These are phyloP conservation scores for Malachius bipustulatus DNA, from an alignment of 2,888 invertebrate species.

Conservation along the genomic window DNA sequence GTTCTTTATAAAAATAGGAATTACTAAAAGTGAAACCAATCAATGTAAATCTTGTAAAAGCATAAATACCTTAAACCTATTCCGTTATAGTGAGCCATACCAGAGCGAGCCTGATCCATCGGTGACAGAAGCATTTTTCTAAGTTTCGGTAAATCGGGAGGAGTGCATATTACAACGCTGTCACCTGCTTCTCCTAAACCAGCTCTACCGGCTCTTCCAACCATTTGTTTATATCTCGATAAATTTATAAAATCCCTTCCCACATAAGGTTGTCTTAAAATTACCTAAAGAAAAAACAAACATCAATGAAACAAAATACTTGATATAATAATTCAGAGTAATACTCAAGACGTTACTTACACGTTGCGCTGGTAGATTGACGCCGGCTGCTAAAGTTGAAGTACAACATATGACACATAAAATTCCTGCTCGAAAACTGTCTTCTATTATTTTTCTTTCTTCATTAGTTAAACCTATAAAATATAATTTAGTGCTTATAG, in stretches of 20 bases:
- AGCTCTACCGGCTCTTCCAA: conserved; percentile 85
- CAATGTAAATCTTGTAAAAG: too few relatives aligned
- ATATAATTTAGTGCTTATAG: too few relatives aligned
- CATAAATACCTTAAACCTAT: conserved; percentile 43
- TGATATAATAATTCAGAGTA: too few relatives aligned
- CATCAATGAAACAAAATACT: too few relatives aligned
- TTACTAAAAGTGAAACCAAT: too few relatives aligned
- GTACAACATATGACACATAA: conserved; percentile 87
- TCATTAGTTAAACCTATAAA: conserved; percentile 65
- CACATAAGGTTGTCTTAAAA: conserved; percentile 74
- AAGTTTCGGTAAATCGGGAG: conserved; percentile 46
- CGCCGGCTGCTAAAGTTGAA: conserved; percentile 94
- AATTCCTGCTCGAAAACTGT: conserved; percentile 69
- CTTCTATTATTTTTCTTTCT: conserved; percentile 76
- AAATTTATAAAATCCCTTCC: conserved; percentile 62
- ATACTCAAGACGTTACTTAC: conserved; percentile 32
- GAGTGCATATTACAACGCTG: conserved; percentile 70
- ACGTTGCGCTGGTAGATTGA: conserved; percentile 87
- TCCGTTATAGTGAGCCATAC: conserved; percentile 41
- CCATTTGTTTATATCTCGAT: conserved; percentile 89
- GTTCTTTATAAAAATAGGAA: too few relatives aligned
- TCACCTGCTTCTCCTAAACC: conserved; percentile 75
- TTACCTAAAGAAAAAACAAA: conserved; percentile 42
- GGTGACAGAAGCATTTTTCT: conserved; percentile 47
- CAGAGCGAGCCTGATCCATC: conserved; percentile 56